phyloP scores from a whole-genome alignment of 2,113 vertebrate genomes.

The Dipodomys stephensi region DNA sequence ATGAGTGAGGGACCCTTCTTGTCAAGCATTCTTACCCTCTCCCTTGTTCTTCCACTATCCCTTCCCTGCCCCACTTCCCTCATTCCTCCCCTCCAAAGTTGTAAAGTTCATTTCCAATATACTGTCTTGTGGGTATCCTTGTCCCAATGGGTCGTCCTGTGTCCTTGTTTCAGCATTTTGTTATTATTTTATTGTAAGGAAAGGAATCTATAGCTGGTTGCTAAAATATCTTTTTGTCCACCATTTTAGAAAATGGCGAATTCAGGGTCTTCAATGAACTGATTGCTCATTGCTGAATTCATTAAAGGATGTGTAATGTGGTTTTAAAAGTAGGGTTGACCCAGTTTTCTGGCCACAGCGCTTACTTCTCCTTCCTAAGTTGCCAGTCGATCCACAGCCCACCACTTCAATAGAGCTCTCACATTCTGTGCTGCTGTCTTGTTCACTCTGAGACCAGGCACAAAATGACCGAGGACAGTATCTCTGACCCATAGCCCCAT shows the following conservation, averaged over 20 bases:
- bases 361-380: not conserved
- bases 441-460: not conserved
- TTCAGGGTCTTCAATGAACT: not conserved
- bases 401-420: not conserved
- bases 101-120: too few species aligned
- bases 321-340: not conserved
- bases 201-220: not conserved
- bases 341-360: not conserved
- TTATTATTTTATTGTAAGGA: not conserved
- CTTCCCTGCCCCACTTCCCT: too few species aligned
- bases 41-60: too few species aligned
- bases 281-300: not conserved
- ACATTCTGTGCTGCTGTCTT: not conserved
- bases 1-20: too few species aligned
- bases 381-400: not conserved
- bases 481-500: too few species aligned
- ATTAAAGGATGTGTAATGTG: not conserved
- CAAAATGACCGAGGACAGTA: not conserved
- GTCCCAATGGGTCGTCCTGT: too few species aligned
- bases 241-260: not conserved
- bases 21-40: too few species aligned
- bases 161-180: too few species aligned
- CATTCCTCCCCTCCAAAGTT: too few species aligned
- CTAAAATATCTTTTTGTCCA: not conserved
- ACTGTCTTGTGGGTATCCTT: too few species aligned